A percentile compares a stretch with the other conserved stretches of the same genome.
phyloP scores from a whole-genome alignment of 2,888 invertebrate genomes.

The Polydrusus cervinus region DNA sequence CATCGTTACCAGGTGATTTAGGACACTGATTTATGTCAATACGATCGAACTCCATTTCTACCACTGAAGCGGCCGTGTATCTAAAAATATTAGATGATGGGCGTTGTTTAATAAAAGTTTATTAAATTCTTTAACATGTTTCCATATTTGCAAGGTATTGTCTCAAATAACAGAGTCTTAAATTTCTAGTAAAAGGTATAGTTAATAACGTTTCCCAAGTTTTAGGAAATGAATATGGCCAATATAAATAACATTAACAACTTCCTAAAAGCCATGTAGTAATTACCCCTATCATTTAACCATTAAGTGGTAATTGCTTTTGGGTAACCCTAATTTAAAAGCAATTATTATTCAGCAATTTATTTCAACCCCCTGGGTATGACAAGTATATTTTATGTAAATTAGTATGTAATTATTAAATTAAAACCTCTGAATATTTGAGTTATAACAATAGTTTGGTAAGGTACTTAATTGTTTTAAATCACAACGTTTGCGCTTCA shows the following conservation, averaged over 20 bases:
- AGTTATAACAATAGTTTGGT: too few relatives aligned
- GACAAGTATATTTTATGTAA: not conserved
- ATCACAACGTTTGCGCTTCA: too few relatives aligned
- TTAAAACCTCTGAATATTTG: too few relatives aligned
- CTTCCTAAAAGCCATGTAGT: not conserved
- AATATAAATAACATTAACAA: not conserved
- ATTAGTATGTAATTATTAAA: constrained; percentile 3
- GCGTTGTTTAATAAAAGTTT: too few relatives aligned
- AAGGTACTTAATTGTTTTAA: too few relatives aligned
- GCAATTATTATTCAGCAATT: constrained; percentile 7
- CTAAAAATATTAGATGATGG: constrained; percentile 70
- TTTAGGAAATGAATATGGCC: too few relatives aligned
- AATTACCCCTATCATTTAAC: constrained; percentile 1
- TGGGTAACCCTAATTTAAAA: constrained; percentile 15
- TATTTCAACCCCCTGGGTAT: not conserved
- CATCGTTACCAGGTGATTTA: constrained; percentile 87
- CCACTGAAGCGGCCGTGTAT: constrained; percentile 92
- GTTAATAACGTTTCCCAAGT: too few relatives aligned
- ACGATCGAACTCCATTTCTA: constrained; percentile 97
- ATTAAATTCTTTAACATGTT: too few relatives aligned
- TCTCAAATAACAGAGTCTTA: too few relatives aligned
- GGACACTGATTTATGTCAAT: constrained; percentile 99
- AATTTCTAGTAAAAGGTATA: too few relatives aligned
- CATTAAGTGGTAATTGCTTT: constrained; percentile 7
- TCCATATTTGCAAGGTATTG: too few relatives aligned